A percentile compares a stretch with the other conserved stretches of the same genome.
phyloP scores from a whole-genome alignment of 1,140 invertebrate genomes.

The Zeugodacus cucurbitae region DNA sequence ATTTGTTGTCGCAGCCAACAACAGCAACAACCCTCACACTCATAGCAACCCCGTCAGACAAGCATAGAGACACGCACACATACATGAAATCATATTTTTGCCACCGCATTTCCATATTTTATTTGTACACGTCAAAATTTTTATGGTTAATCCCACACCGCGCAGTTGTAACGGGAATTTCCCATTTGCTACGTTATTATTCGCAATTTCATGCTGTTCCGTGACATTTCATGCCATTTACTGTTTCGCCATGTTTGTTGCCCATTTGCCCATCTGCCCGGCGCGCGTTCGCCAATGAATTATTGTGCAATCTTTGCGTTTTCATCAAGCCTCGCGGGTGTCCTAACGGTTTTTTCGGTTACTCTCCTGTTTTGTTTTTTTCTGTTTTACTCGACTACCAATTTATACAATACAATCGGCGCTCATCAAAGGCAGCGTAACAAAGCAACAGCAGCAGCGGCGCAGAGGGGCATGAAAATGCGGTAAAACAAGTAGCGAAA shows the following conservation, averaged over 20 bases:
- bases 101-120: not conserved
- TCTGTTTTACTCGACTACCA: not conserved
- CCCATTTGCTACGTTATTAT: not conserved
- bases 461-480: not conserved
- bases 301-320: not conserved
- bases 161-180: not conserved
- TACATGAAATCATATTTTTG: not conserved
- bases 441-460: not conserved
- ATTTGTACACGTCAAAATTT: conserved; percentile 11
- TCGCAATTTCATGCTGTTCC: conserved; percentile 6
- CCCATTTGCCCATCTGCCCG: not conserved
- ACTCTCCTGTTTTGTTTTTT: not conserved
- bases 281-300: not conserved
- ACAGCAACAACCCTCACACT: not conserved
- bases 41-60: not conserved
- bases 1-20: not conserved
- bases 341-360: not conserved
- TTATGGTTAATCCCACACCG: not conserved
- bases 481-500: not conserved
- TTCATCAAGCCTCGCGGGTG: conserved; percentile 9
- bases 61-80: not conserved
- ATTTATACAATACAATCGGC: conserved; percentile 18
- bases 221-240: not conserved
- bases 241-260: not conserved
- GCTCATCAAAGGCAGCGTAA: conserved; percentile 15